Conservation (phyloP, 2,113 vertebrate species). For the Notechis scutatus region DNA sequence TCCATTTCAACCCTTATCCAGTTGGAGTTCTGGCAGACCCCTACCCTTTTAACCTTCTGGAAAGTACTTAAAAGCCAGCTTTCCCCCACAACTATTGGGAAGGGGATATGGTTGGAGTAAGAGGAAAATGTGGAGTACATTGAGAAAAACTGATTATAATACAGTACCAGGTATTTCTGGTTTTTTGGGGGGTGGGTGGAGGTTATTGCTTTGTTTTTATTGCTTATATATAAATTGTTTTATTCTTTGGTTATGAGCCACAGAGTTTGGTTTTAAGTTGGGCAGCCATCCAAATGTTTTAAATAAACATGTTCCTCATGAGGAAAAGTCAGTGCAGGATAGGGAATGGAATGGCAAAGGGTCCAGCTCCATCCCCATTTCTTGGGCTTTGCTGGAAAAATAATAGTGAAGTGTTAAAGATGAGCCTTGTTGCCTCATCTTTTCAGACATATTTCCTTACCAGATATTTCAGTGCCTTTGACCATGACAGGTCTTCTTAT, state of each 20-base stretch:
- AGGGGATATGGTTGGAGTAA: neutral
- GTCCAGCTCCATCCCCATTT: neutral
- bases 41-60: neutral
- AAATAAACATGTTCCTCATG: neutral
- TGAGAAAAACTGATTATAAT: neutral
- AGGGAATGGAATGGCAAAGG: neutral
- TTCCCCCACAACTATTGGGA: neutral
- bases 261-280: neutral
- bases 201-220: neutral
- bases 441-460: neutral
- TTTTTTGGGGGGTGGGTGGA: neutral
- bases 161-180: neutral
- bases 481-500: neutral
- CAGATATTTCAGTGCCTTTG: neutral
- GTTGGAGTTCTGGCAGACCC: neutral
- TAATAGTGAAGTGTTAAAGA: neutral
- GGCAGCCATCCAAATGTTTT: neutral
- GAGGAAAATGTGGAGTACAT: neutral
- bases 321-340: neutral
- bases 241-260: neutral
- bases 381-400: too few species aligned
- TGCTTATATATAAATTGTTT: neutral
- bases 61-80: neutral
- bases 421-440: neutral
- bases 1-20: neutral